Conservation (phyloP, 2,888 invertebrate species). For the Endotricha flammealis region DNA sequence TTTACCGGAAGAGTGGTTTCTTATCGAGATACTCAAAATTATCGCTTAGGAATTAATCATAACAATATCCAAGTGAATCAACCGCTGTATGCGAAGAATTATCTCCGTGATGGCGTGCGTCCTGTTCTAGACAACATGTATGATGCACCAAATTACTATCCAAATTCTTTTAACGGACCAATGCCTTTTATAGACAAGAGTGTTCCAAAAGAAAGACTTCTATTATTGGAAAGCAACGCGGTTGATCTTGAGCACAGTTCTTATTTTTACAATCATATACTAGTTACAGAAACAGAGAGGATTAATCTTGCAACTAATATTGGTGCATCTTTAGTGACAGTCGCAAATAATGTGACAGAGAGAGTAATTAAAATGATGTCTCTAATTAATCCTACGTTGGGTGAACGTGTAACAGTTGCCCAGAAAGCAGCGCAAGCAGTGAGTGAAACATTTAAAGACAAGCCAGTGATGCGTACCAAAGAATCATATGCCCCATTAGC, state of each 20-base stretch:
- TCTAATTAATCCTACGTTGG: constrained; percentile 5
- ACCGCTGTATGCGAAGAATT: constrained; percentile 41
- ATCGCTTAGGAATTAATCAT: constrained; percentile 49
- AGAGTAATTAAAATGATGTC: constrained; percentile 7
- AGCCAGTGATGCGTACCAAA: background rate
- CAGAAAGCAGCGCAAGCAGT: background rate
- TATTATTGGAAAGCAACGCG: constrained; percentile 20
- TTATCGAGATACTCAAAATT: constrained; percentile 47
- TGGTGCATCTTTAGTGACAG: background rate
- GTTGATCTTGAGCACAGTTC: constrained; percentile 76
- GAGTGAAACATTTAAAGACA: background rate
- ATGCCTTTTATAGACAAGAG: constrained; percentile 20
- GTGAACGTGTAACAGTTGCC: constrained; percentile 2
- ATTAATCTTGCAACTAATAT: constrained; percentile 2
- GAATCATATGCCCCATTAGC: constrained; percentile 5
- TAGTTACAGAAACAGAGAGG: constrained; percentile 2
- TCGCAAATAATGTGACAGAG: background rate
- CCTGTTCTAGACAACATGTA: constrained; percentile 86
- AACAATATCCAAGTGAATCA: constrained; percentile 45
- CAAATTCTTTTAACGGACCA: constrained; percentile 25
- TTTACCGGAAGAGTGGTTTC: constrained; percentile 42
- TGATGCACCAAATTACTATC: constrained; percentile 70
- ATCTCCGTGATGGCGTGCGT: constrained; percentile 76
- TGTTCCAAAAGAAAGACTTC: constrained; percentile 13
- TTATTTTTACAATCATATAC: constrained; percentile 78